phyloP scores from a whole-genome alignment of 2,113 vertebrate species.

The Quiscalus mexicanus region DNA sequence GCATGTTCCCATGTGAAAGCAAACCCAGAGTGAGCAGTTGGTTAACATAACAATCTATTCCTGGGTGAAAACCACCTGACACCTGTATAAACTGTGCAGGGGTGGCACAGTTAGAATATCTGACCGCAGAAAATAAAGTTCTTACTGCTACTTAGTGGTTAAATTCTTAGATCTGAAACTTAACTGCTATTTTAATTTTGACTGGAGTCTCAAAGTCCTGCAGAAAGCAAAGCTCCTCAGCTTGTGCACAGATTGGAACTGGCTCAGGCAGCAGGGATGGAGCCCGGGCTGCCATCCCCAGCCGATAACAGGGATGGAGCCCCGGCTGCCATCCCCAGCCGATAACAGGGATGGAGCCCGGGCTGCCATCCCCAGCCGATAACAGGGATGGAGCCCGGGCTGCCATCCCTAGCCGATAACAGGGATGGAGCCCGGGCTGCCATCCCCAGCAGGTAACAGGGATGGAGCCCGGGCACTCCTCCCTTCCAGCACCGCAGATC shows the following conservation, averaged over 20 bases:
- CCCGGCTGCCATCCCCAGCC: neutral
- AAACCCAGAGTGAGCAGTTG: neutral
- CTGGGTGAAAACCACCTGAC: neutral
- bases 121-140: neutral
- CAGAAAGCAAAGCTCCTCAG: neutral
- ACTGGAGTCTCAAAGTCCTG: neutral
- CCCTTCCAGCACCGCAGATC: neutral
- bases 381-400: too few relatives aligned
- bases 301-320: neutral
- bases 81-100: neutral
- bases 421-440: neutral
- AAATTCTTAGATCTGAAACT: neutral
- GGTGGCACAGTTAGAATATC: neutral
- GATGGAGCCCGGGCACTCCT: neutral
- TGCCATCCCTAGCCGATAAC: neutral
- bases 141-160: neutral
- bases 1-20: neutral
- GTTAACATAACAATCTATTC: neutral
- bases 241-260: neutral
- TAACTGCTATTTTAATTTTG: neutral
- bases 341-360: neutral
- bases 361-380: too few relatives aligned
- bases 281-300: neutral
- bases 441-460: neutral
- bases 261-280: neutral